A percentile compares a stretch with the other conserved stretches of the same genome.
These are phyloP conservation scores for Rhynchonycteris naso DNA, from an alignment of 2,797 vertebrate genomes.

Conservation along the genomic window DNA sequence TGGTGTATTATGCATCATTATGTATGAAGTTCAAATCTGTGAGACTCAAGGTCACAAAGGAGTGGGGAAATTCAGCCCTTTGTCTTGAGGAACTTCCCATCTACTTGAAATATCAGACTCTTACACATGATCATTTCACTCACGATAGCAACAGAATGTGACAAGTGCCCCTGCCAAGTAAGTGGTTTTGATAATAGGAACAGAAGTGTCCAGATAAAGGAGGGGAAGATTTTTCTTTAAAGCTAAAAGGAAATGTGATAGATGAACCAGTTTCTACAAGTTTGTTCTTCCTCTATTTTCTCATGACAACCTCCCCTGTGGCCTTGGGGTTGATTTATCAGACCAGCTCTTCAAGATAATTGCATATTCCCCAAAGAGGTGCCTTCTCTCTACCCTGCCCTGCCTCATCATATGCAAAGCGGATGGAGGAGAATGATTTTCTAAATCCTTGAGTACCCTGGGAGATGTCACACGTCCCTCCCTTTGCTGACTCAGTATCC, in stretches of 20 bases:
- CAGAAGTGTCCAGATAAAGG: neutral
- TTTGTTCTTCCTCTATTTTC: neutral
- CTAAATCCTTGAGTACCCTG: neutral
- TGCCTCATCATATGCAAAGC: neutral
- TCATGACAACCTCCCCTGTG: neutral
- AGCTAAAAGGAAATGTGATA: neutral
- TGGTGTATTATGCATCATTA: conserved; percentile 31
- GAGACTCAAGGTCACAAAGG: conserved; percentile 21
- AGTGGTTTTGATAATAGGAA: conserved; percentile 19
- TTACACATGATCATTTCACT: neutral
- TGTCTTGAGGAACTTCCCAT: neutral
- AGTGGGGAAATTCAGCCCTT: neutral
- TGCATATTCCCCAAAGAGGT: neutral
- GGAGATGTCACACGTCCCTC: neutral
- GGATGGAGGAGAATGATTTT: neutral
- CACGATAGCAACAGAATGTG: neutral
- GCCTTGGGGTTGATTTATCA: neutral
- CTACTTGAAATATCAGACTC: neutral
- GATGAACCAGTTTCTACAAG: neutral
- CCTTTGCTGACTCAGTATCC: neutral
- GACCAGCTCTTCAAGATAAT: neutral
- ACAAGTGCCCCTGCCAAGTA: neutral
- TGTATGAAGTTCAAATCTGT: conserved; percentile 28
- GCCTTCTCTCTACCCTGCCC: neutral
- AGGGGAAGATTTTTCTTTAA: neutral